Evolutionary conservation across 2,888 invertebrate species (phyloP), one percentile per base, ranked within the genome.

Genomic region (Nomada fucata): DNA sequence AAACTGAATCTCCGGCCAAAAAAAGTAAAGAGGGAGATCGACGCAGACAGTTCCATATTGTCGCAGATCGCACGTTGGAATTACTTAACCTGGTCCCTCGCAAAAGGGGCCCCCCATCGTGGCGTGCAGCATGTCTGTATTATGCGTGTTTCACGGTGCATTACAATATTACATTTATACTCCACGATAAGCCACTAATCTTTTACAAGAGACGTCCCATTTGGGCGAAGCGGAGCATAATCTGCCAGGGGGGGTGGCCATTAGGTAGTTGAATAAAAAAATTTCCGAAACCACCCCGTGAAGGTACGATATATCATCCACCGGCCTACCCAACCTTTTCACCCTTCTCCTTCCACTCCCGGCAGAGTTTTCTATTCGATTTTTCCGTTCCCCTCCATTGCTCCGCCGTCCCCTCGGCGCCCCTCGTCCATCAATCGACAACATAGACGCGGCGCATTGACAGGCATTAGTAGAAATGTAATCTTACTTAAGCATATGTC

Each of bases 401-500:
- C 61, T 42, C 73, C 65, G 65, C 50, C n/a, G 63, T 55, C 60
- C 68, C 23, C 63, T 59, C n/a, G 44, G 59, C 44, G 50, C 55
- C 60, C 70, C 57, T 59, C 76, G 78, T 67, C 80, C 85, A 88
- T 86, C 82, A 47, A 47, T 47, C 79, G 83, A 52, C 81, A 63
- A 72, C 70, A 55, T 75, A 71, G 75, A 83, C 68, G 79, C 79
- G 82, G 76, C 70, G 77, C 83, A 76, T 83, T 61, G 78, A 63
- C 83, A 74, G 86, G 88, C 90, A 93, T 93, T 93, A 92, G 90
- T 90, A 92, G 91, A 91, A 92, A 92, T 92, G 93, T 93, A 93
- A 93, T 93, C 93, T 93, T 92, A 91, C 91, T 92, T 91, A 92
- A 92, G 91, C 93, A 93, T 93, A 93, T 93, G 93, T 92, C 90